phyloP scores from a whole-genome alignment of 2,888 invertebrate genomes.

The Lobophora halterata region DNA sequence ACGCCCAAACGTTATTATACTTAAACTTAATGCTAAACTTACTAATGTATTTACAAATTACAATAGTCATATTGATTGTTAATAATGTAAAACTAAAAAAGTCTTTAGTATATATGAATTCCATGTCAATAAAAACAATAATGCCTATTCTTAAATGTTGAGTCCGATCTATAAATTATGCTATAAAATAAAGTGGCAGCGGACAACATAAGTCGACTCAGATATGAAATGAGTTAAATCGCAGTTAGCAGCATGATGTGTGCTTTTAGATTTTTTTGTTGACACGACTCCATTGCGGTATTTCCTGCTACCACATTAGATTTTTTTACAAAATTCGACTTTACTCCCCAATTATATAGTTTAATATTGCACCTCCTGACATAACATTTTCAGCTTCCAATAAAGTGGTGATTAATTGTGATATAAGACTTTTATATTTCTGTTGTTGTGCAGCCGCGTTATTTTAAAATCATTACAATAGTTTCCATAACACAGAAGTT shows the following conservation, averaged over 20 bases:
- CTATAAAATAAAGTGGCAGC: slow-evolving; percentile 67
- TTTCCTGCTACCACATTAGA: slow-evolving; percentile 69
- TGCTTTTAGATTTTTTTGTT: slow-evolving; percentile 75
- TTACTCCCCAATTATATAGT: slow-evolving; percentile 30
- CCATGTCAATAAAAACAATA: slow-evolving; percentile 14
- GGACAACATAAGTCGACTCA: slow-evolving; percentile 65
- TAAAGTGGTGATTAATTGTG: slow-evolving; percentile 76
- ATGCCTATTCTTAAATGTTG: slow-evolving; percentile 15
- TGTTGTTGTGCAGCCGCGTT: slow-evolving; percentile 66
- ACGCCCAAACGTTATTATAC: too few relatives aligned
- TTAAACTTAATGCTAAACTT: too few relatives aligned
- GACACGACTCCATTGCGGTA: slow-evolving; percentile 68
- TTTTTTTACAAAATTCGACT: slow-evolving; percentile 34
- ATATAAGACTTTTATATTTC: slow-evolving; percentile 73
- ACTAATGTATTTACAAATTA: too few relatives aligned
- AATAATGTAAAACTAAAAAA: too few relatives aligned
- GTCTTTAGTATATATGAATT: slow-evolving; percentile 8
- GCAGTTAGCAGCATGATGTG: slow-evolving; percentile 73
- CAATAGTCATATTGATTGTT: too few relatives aligned
- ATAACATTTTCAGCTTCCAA: slow-evolving; percentile 41
- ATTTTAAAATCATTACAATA: slow-evolving; percentile 60
- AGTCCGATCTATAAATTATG: slow-evolving; percentile 30
- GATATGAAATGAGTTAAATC: slow-evolving; percentile 78
- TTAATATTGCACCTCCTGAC: slow-evolving; percentile 30
- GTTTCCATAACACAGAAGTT: slow-evolving; percentile 45